These are phyloP conservation scores for Thereva unica DNA, from an alignment of 2,888 invertebrate genomes.

Conservation along the genomic window DNA sequence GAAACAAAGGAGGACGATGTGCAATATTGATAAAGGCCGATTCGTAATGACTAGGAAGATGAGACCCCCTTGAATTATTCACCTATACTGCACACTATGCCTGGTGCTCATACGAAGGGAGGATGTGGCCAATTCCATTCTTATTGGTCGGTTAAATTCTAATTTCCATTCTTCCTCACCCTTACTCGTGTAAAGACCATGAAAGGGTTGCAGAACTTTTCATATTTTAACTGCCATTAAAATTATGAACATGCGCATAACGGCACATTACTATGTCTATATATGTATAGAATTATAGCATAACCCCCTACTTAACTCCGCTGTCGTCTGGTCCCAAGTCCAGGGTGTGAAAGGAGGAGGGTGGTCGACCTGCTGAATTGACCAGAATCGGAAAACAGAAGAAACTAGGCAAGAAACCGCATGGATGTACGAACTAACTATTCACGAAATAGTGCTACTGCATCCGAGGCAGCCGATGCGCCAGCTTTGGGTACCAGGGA, in stretches of 20 bases:
- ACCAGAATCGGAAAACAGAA: too few species aligned
- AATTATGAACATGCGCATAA: constrained; percentile 42
- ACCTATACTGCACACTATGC: not conserved
- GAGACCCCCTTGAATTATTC: constrained; percentile 10
- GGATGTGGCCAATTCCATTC: constrained; percentile 29
- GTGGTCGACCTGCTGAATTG: too few species aligned
- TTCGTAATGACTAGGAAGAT: not conserved
- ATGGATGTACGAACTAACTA: too few species aligned
- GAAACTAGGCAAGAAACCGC: too few species aligned
- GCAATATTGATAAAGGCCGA: constrained; percentile 28
- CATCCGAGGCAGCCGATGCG: too few species aligned
- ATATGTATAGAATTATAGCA: not conserved
- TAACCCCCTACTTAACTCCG: too few species aligned
- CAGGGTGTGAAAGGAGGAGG: too few species aligned
- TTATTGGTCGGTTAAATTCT: constrained; percentile 42
- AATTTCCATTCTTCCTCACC: constrained; percentile 29
- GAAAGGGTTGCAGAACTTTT: constrained; percentile 3
- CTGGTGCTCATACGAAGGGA: not conserved
- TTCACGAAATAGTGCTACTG: too few species aligned
- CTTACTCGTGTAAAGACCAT: not conserved
- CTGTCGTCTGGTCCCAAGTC: too few species aligned
- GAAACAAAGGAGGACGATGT: constrained; percentile 28
- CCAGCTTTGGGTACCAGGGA: too few species aligned
- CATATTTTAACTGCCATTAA: constrained; percentile 32
- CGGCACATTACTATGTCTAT: not conserved